Base-by-base conservation (phyloP, 2,888 invertebrate genomes). In the Spicauda simplicius region DNA sequence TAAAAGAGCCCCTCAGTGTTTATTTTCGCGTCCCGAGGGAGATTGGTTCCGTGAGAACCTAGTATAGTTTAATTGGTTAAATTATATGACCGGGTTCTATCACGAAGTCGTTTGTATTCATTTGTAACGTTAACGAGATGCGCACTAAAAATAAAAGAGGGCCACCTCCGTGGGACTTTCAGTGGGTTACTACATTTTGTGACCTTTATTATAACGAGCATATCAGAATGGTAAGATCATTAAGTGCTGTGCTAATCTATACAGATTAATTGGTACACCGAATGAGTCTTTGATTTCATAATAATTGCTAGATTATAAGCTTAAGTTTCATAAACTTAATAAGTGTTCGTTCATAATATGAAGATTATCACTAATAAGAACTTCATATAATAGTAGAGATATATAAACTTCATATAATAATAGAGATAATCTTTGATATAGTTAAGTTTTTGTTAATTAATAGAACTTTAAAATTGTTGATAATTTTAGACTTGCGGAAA, bases 21-120 rank as follows among this genome's bases (percentile, higher is more conserved):
- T 48, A 48, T 73, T 70, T 79, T 78, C 72, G 75, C 77, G 79
- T 85, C 89, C 81, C 88, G 68, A 79, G 87, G 87, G 88, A 86
- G 77, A 74, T 62, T 68, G 68, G 76, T 80, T 83, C 77, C 90
- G 90, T 91, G 91, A 87, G 91, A 91, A 89, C 86, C 71, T 61
- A 71, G 62, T 69, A 45, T 25, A 52, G 52, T 14, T 79, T 90
- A 90, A 91, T 91, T 91, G 89, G 83, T 84, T 87, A 82, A 90
- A 85, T 87, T 84, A 87, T 84, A 80, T 77, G 81, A 80, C 77
- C 80, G 80, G 76, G 78, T 77, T 77, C 74, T 71, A 70, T 55
- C 71, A 71, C 72, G 73, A 74, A 75, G 80, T 78, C 84, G 83
- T 87, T 85, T 82, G 77, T 87, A 84, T 85, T 87, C 81, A 85